Evolutionary conservation across 92 coral and sea anemone species (phyloP), one percentile per base, ranked within the genome.

Genomic region (Siderastrea radians): DNA sequence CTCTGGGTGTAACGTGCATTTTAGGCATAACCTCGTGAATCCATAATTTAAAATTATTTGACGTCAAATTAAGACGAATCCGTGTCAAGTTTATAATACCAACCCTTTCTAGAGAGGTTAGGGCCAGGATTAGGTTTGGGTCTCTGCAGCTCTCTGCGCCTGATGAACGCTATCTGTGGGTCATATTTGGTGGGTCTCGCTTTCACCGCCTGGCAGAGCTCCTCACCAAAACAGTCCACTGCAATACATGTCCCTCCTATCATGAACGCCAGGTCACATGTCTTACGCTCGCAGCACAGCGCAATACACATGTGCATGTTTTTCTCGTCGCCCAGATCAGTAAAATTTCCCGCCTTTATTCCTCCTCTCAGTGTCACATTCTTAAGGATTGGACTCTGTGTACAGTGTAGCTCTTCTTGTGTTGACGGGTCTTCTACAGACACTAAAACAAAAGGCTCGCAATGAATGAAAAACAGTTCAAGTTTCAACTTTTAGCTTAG

Each of bases 261-360:
- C 99, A 97, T 95, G 79, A 97, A 94, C 53, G 99, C 99, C 63
- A 97, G 94, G 90, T 97, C 99, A 73, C 99, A 97, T 47, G 96
- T 94, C 72, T 82, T 66, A 14, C 98, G 87, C 75, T 90, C 99
- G 78, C 99, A 97, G 86, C 99, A 97, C 46, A 97, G 90, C 11
- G 99, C 99, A 68, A 94, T 97, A 71, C 99, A 97, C 96, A 97
- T 93, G 90, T 95, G 99, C 98, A 97, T 97, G 66, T 92, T 95
- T 72, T 94, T 98, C 17, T 94, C 99, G 54, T 95, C 98, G 16
- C 99, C 99, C 82, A 97, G 91, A 88, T 97, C 95, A 57, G 94
- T 90, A 78, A 97, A 93, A 61, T 97, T 94, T 72, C 99, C 99
- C 46, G 99, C 96, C n/a, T 91, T 95, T 48, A 93, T 96, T 16